Evolutionary conservation across 2,888 invertebrate genomes (phyloP).

Genomic region (Mimumesa dahlbomi): DNA sequence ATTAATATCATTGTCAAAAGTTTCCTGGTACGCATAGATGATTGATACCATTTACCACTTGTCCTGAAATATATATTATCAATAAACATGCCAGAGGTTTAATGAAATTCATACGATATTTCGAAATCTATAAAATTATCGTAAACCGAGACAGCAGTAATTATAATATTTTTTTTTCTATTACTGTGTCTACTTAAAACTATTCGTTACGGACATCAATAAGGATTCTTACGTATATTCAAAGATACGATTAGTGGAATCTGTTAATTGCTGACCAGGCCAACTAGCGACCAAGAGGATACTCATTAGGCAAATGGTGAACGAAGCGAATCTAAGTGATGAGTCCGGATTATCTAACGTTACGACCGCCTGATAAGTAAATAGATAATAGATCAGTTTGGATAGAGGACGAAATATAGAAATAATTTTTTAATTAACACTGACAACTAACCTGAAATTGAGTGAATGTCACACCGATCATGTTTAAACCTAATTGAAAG

Average conservation of each 20-base stretch:
- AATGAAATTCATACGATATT: neutral
- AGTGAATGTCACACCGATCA: slow-evolving; percentile 67
- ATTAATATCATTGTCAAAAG: slow-evolving; percentile 60
- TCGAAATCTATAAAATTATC: too few species aligned
- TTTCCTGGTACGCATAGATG: slow-evolving; percentile 60
- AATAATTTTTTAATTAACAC: neutral
- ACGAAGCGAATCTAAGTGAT: slow-evolving; percentile 57
- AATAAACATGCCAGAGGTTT: neutral
- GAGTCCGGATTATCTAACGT: slow-evolving; percentile 38
- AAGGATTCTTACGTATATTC: slow-evolving; percentile 57
- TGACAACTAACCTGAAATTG: slow-evolving; percentile 63
- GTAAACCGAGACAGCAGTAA: too few species aligned
- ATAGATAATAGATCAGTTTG: neutral
- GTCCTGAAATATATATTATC: slow-evolving; percentile 18
- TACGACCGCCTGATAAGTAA: slow-evolving; percentile 16
- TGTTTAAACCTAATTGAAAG: slow-evolving; percentile 63
- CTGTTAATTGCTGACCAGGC: slow-evolving; percentile 64
- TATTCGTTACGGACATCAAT: neutral
- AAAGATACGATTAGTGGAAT: slow-evolving; percentile 56
- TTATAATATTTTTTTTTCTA: too few species aligned
- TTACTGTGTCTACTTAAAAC: neutral
- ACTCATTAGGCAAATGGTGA: slow-evolving; percentile 57
- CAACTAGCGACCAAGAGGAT: slow-evolving; percentile 60
- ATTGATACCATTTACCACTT: slow-evolving; percentile 61
- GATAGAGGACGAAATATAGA: neutral